phyloP scores from a whole-genome alignment of 1,140 invertebrate genomes.

The Arctopsyche grandis region DNA sequence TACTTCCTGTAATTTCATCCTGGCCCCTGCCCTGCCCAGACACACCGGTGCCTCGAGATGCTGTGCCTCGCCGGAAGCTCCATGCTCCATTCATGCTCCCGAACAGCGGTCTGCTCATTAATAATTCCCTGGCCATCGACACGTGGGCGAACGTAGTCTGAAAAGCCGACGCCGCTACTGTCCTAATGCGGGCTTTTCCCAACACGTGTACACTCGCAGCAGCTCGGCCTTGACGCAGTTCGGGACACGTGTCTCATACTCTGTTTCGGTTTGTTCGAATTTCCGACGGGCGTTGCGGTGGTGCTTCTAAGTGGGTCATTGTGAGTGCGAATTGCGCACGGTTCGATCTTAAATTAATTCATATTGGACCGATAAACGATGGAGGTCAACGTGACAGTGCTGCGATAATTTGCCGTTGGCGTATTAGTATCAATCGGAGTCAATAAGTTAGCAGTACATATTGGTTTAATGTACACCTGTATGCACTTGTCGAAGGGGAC shows the following conservation, averaged over 20 bases:
- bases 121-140: not conserved
- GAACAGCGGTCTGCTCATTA: not conserved
- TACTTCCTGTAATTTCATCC: not conserved
- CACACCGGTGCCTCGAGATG: not conserved
- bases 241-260: too few relatives aligned
- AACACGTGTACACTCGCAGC: not conserved
- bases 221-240: too few relatives aligned
- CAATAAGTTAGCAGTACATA: too few relatives aligned
- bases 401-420: too few relatives aligned
- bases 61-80: not conserved
- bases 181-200: not conserved
- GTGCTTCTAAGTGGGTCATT: too few relatives aligned
- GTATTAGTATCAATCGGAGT: too few relatives aligned
- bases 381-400: not conserved
- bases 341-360: slow-evolving; percentile 5
- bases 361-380: slow-evolving; percentile 7
- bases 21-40: not conserved
- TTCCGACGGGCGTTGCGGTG: too few relatives aligned
- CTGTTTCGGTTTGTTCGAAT: too few relatives aligned
- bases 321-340: too few relatives aligned
- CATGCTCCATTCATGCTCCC: not conserved
- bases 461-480: too few relatives aligned
- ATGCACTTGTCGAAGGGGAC: too few relatives aligned
- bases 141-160: slow-evolving; percentile 4
- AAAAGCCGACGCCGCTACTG: not conserved